phyloP scores from a whole-genome alignment of 2,888 invertebrate species.

The Tipula helvola region DNA sequence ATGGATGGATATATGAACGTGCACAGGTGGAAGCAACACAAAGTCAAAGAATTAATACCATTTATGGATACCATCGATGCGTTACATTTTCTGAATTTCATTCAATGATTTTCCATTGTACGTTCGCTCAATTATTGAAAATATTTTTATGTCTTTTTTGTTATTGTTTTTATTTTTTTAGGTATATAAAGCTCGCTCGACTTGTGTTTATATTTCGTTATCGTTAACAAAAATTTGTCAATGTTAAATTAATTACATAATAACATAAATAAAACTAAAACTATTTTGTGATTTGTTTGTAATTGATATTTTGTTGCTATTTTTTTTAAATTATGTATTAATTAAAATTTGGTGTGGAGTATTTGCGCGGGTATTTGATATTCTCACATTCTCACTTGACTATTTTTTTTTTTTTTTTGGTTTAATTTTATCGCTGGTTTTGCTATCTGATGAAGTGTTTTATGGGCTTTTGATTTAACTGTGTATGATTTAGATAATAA shows the following conservation, averaged over 20 bases:
- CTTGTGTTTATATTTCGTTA: background rate
- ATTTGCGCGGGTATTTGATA: background rate
- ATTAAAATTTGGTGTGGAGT: no score
- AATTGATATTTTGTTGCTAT: background rate
- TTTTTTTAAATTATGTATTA: no score
- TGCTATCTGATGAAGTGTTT: no score
- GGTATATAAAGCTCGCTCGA: background rate
- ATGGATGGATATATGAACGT: background rate
- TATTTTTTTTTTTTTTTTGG: background rate
- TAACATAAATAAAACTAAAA: background rate
- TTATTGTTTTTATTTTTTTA: background rate
- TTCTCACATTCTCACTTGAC: background rate
- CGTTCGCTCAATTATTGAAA: background rate
- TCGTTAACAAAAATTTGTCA: background rate
- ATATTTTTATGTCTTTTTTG: background rate
- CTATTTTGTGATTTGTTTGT: background rate
- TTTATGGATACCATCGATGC: background rate
- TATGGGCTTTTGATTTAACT: background rate
- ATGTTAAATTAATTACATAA: background rate
- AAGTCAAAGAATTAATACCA: background rate
- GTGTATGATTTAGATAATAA: background rate
- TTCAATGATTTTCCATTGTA: background rate
- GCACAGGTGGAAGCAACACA: background rate
- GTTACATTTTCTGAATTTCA: background rate
- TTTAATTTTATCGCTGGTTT: background rate